phyloP scores from a whole-genome alignment of 2,113 vertebrate genomes.

The Balaeniceps rex region DNA sequence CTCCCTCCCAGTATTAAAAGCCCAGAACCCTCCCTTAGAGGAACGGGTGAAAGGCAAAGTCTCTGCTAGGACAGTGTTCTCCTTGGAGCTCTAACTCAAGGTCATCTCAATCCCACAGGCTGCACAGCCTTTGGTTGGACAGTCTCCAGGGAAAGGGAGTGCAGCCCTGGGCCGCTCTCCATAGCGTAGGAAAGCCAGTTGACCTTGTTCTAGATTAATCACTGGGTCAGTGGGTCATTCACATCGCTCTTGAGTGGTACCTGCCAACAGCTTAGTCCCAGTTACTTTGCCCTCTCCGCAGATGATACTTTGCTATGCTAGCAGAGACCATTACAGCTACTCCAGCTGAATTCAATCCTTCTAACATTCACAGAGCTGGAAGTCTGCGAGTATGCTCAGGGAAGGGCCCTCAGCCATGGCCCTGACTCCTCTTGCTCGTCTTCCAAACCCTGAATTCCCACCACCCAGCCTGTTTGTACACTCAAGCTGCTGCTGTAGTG shows the following conservation, averaged over 20 bases:
- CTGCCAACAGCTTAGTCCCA: neutral
- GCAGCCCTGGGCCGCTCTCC: neutral
- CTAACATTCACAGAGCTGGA: neutral
- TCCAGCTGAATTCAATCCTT: neutral
- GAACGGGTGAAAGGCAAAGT: neutral
- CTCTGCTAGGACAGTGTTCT: neutral
- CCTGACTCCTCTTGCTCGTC: neutral
- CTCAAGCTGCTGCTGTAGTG: neutral
- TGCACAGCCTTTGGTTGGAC: neutral
- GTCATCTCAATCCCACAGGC: neutral
- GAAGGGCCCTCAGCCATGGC: neutral
- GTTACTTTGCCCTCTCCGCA: neutral
- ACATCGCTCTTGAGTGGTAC: neutral
- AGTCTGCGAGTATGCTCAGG: neutral
- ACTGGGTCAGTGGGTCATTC: neutral
- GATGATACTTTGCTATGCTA: neutral
- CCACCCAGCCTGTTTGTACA: neutral
- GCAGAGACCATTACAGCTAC: accelerated
- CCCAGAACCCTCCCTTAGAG: neutral
- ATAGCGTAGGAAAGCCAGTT: neutral
- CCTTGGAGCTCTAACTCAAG: neutral
- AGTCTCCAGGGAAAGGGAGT: neutral
- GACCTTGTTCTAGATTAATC: neutral
- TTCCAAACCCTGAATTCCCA: neutral
- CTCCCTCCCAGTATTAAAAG: neutral